phyloP scores from a whole-genome alignment of 2,888 invertebrate genomes.

The Epistrophe eligans region DNA sequence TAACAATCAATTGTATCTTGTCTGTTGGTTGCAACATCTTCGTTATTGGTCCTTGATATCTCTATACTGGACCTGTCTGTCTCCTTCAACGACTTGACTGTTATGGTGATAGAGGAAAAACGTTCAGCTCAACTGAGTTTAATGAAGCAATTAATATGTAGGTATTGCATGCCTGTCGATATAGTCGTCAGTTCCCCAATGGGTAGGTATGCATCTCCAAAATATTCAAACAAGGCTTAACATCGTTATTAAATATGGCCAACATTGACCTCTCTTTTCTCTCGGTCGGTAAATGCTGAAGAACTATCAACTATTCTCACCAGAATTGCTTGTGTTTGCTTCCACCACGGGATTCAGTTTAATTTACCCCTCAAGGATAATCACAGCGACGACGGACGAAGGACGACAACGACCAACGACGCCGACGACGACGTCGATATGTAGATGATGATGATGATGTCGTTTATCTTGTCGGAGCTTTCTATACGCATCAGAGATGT shows the following conservation, averaged over 20 bases:
- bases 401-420: background rate
- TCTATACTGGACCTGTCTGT: background rate
- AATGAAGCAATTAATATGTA: slow-evolving; percentile 72
- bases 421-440: background rate
- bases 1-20: slow-evolving; percentile 37
- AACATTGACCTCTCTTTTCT: slow-evolving; percentile 20
- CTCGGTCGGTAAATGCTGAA: background rate
- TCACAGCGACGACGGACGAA: background rate
- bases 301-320: background rate
- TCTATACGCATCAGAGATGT: slow-evolving; percentile 37
- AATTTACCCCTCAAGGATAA: slow-evolving; percentile 34
- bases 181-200: slow-evolving; percentile 14
- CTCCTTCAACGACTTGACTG: background rate
- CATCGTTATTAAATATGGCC: slow-evolving; percentile 37
- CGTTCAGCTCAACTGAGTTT: slow-evolving; percentile 37
- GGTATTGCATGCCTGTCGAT: slow-evolving; percentile 18
- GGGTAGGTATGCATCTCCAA: slow-evolving; percentile 6
- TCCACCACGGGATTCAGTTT: slow-evolving; percentile 18
- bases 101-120: slow-evolving; percentile 20
- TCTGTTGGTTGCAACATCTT: slow-evolving; percentile 31
- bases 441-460: slow-evolving; percentile 41
- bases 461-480: slow-evolving; percentile 25
- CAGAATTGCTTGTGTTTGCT: slow-evolving; percentile 25
- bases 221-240: slow-evolving; percentile 53
- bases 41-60: slow-evolving; percentile 23